Conservation (phyloP, 2,113 vertebrate genomes). For the Python bivittatus region DNA sequence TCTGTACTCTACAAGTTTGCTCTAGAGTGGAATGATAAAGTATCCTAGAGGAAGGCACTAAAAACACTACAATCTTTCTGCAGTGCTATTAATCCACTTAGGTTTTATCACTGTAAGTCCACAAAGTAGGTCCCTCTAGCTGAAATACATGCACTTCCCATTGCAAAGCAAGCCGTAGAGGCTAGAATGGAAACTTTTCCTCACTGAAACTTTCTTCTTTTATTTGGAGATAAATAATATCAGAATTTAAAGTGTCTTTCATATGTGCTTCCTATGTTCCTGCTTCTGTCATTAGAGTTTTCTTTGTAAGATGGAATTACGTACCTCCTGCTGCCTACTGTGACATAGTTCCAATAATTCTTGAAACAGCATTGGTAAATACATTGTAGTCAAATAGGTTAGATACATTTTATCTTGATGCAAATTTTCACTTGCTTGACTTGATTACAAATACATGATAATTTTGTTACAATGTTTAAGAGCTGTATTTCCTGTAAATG, state of each 20-base stretch:
- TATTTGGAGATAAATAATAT: neutral
- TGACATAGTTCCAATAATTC: neutral
- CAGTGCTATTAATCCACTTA: too few species aligned
- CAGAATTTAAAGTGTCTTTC: neutral
- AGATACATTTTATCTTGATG: neutral
- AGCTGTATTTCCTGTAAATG: neutral
- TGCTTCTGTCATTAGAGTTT: neutral
- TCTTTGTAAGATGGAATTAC: neutral
- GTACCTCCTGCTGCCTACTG: neutral
- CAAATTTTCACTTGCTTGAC: neutral
- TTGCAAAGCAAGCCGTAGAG: neutral
- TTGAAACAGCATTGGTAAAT: neutral
- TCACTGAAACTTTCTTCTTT: neutral
- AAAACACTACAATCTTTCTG: neutral
- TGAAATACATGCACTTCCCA: neutral
- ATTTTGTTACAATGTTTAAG: constrained; percentile 7
- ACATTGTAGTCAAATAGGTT: neutral
- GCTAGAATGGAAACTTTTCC: neutral
- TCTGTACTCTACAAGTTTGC: neutral
- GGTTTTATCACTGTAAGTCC: too few species aligned
- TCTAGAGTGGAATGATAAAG: neutral
- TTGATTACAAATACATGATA: neutral
- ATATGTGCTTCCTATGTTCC: neutral
- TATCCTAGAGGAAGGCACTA: neutral
- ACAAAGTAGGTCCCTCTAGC: neutral